Evolutionary conservation across 2,113 vertebrate species (phyloP).

Genomic region (Oreochromis spilurus): DNA sequence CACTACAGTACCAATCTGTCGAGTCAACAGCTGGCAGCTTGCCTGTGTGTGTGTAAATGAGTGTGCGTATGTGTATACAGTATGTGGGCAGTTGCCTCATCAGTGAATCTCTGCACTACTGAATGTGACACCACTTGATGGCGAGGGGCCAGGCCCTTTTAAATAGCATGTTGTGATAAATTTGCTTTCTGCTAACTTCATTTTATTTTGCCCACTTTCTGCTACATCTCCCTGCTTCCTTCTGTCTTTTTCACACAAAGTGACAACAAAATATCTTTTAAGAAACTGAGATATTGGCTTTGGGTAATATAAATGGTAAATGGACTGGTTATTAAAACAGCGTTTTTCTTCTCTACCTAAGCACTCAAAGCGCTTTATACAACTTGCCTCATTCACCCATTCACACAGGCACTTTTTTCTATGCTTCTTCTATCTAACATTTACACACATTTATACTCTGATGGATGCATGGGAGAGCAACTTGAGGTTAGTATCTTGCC

Average conservation of each 20-base stretch:
- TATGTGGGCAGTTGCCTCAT: conserved; percentile 51
- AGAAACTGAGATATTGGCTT: background rate
- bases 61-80: conserved; percentile 40
- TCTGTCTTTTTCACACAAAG: background rate
- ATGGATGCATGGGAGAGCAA: background rate
- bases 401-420: background rate
- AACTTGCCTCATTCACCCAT: background rate
- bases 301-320: background rate
- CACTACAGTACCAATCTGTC: conserved; percentile 62
- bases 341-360: background rate
- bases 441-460: background rate
- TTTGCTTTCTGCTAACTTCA: conserved; percentile 1
- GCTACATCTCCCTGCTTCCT: background rate
- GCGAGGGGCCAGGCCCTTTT: conserved; percentile 47
- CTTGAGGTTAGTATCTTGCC: background rate
- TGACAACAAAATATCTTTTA: background rate
- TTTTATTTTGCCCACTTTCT: background rate
- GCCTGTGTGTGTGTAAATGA: conserved; percentile 26
- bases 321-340: background rate
- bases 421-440: background rate
- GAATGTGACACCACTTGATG: conserved; percentile 65
- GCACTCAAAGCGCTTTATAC: background rate
- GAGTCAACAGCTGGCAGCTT: conserved; percentile 68
- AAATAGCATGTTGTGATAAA: conserved; percentile 62
- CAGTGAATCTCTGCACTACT: conserved; percentile 52